Conservation (phyloP, 2,113 vertebrate genomes). For the Gobiocypris rarus region DNA sequence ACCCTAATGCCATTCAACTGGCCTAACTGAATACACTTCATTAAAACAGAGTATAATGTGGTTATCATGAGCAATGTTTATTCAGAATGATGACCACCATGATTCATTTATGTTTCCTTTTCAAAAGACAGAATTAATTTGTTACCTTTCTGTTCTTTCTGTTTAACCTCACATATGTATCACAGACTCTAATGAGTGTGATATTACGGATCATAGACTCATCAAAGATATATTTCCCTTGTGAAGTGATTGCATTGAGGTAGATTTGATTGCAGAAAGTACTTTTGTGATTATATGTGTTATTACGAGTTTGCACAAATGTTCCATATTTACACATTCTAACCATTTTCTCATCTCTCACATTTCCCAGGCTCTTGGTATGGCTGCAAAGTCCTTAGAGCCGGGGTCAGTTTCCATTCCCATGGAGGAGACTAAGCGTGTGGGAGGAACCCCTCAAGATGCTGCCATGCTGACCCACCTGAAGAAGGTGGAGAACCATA, state of each 20-base stretch:
- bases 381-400: conserved; percentile 85
- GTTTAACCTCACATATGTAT: neutral
- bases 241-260: neutral
- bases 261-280: conserved; percentile 1
- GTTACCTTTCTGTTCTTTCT: neutral
- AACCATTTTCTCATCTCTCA: conserved; percentile 23
- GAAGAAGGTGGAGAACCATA: conserved; percentile 99
- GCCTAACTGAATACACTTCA: neutral
- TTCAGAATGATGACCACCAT: neutral
- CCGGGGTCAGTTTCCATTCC: conserved; percentile 82
- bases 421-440: conserved; percentile 88
- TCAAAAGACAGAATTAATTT: conserved; percentile 1
- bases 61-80: neutral
- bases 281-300: neutral
- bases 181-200: neutral
- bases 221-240: neutral
- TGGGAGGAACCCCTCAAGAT: conserved; percentile 75
- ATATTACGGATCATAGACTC: neutral
- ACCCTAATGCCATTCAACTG: neutral
- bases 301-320: neutral
- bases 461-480: conserved; percentile 89
- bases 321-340: neutral
- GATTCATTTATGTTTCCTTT: conserved; percentile 1
- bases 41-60: neutral
- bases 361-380: conserved; percentile 70